Evolutionary conservation across 2,888 invertebrate genomes (phyloP), one percentile per base, ranked within the genome.

Genomic region (Bugulina stolonifera): DNA sequence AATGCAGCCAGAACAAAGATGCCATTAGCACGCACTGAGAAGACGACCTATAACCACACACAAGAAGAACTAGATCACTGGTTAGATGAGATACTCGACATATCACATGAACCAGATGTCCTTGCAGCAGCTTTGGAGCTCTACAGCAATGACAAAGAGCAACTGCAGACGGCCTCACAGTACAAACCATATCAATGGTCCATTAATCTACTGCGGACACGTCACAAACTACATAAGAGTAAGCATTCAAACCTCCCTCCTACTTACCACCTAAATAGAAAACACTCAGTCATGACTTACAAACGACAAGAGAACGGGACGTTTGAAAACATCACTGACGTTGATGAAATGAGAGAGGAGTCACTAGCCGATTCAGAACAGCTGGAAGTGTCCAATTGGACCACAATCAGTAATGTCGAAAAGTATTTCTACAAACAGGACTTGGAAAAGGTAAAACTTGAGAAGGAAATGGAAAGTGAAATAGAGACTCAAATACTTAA

Each of bases 41-140:
- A 43, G 5, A 5, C 18, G 18, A 18, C 18, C 5, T 43, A 43
- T 18, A 43, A 43, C 18, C 18, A 64, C 29, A 64, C 29, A 14
- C 29, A 64, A 14, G 34, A 29, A 34, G 29, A 32, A n/a, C 27
- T 64, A n/a, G 64, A 64, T 27, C 5, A 32, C 14, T 64, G 64
- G 64, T 64, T 64, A 32, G 32, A 32, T 64, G 64, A 64, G 32
- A 64, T 64, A 14, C 32, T 64, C 2, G 64, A 27, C 29, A 64
- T 64, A 2, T 22, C 64, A 29, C 3, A 32, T 64, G 64, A 64
- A n/a, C 64, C 64, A 14, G 64, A 64, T 14, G 64, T 64, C 3
- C 27, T 64, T 10, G 5, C 64, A 3, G 64, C 32, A 10, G 64
- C 64, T 27, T 25, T 64, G 32, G 64, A 64, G 5, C 5, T 64